A percentile compares a stretch with the other conserved stretches of the same genome.
Evolutionary conservation across 2,113 vertebrate genomes (phyloP).

Genomic region (Antennarius striatus): DNA sequence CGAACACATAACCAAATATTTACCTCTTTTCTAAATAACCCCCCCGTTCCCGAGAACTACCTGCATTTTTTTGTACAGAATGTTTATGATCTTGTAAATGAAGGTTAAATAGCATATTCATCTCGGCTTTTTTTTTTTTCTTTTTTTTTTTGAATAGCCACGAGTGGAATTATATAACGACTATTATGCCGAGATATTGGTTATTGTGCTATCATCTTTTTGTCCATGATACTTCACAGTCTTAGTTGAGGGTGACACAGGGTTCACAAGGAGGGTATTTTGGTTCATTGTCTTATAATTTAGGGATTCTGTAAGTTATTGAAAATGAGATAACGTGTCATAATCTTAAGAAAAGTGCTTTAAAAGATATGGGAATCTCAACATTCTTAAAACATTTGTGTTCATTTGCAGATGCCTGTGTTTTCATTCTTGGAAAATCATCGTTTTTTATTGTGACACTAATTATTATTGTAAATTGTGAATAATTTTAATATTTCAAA

Average conservation of each 20-base stretch:
- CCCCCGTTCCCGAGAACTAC: conserved; percentile 77
- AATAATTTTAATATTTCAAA: conserved; percentile 92
- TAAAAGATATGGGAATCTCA: conserved; percentile 78
- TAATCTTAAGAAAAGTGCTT: conserved; percentile 79
- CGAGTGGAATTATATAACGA: conserved; percentile 75
- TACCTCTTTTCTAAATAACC: conserved; percentile 83
- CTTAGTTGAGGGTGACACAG: conserved; percentile 78
- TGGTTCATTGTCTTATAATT: conserved; percentile 61
- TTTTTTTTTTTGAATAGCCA: conserved; percentile 55
- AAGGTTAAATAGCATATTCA: conserved; percentile 81
- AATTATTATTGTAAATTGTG: conserved; percentile 98
- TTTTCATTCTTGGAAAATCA: conserved; percentile 71
- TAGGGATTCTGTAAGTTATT: conserved; percentile 73
- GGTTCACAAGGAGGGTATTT: conserved; percentile 70
- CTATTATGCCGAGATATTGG: conserved; percentile 74
- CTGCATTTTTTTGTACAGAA: conserved; percentile 86
- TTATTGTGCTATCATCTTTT: conserved; percentile 83
- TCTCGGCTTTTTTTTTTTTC: conserved; percentile 69
- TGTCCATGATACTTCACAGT: conserved; percentile 69
- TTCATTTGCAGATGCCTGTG: conserved; percentile 75
- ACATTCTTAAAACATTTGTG: conserved; percentile 84
- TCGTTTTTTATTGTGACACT: conserved; percentile 86
- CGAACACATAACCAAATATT: conserved; percentile 85
- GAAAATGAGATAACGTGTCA: conserved; percentile 74
- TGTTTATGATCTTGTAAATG: conserved; percentile 87